Evolutionary conservation across 1,140 invertebrate genomes (phyloP).

Genomic region (Drosophila willistoni): DNA sequence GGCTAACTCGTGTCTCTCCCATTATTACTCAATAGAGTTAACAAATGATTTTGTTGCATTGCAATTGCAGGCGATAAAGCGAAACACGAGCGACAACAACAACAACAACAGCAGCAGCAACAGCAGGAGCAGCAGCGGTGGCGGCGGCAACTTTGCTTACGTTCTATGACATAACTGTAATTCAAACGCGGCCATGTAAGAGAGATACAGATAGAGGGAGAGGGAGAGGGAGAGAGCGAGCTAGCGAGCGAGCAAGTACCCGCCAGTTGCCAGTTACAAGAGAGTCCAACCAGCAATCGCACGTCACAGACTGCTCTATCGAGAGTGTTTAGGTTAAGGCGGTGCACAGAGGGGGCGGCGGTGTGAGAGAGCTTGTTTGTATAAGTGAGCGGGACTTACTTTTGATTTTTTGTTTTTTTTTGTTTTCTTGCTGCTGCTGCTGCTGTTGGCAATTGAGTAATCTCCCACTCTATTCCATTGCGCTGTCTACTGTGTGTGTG

Average conservation of each 20-base stretch:
- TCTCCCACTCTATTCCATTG: constrained; percentile 55
- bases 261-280: constrained; percentile 1
- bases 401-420: constrained; percentile 49
- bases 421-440: constrained; percentile 18
- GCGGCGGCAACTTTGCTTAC: constrained; percentile 54
- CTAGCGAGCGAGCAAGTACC: neutral
- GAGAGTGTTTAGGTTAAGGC: constrained; percentile 30
- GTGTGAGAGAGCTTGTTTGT: constrained; percentile 27
- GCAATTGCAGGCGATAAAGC: constrained; percentile 54
- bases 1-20: constrained; percentile 4
- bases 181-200: constrained; percentile 66
- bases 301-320: neutral
- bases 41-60: constrained; percentile 28
- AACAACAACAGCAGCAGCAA: constrained; percentile 31
- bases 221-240: constrained; percentile 14
- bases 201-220: constrained; percentile 26
- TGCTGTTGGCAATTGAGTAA: constrained; percentile 69
- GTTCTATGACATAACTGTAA: constrained; percentile 81
- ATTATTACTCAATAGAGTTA: constrained; percentile 25
- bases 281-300: neutral
- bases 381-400: constrained; percentile 68
- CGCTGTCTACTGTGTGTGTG: constrained; percentile 10
- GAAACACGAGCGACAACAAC: constrained; percentile 55
- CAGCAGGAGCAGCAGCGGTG: constrained; percentile 16
- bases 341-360: neutral